Conservation (phyloP, 2,797 vertebrate species). For the Typhlichthys eigenmanni region DNA sequence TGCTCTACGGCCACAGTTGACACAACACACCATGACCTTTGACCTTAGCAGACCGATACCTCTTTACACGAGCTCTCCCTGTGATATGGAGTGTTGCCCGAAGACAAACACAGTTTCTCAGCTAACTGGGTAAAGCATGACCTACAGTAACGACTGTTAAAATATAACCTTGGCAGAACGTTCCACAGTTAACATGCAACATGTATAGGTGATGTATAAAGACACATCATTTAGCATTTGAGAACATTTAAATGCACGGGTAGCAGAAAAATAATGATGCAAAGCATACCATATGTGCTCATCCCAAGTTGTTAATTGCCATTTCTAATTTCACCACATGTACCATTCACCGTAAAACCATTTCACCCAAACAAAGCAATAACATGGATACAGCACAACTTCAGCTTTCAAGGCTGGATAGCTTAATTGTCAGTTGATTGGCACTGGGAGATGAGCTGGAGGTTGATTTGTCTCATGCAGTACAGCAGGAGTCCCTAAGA, state of each 20-base stretch:
- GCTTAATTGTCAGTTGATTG: slow-evolving; percentile 64
- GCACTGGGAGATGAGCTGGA: slow-evolving; percentile 39
- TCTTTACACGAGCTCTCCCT: slow-evolving; percentile 13
- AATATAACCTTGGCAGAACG: no score
- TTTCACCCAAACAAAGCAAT: slow-evolving; percentile 36
- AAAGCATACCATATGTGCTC: slow-evolving; percentile 33
- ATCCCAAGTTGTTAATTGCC: slow-evolving; percentile 43
- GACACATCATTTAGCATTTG: slow-evolving; percentile 16
- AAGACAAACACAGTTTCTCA: slow-evolving; percentile 13
- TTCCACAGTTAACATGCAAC: no score
- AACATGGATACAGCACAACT: slow-evolving; percentile 40
- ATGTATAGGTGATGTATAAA: no score
- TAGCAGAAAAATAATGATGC: slow-evolving; percentile 31
- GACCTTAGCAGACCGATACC: no score
- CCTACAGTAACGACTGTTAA: no score
- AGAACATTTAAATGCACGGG: slow-evolving; percentile 34
- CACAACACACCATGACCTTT: no score
- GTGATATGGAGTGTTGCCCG: slow-evolving; percentile 39
- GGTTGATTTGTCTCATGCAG: slow-evolving; percentile 56
- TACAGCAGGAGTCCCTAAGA: slow-evolving; percentile 49
- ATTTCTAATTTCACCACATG: slow-evolving; percentile 40
- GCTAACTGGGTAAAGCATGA: no score
- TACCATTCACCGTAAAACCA: slow-evolving; percentile 7
- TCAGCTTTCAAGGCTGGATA: slow-evolving; percentile 43
- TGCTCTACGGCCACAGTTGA: no score